Evolutionary conservation across 2,797 vertebrate genomes (phyloP), one percentile per base, ranked within the genome.

Genomic region (Scyliorhinus canicula): DNA sequence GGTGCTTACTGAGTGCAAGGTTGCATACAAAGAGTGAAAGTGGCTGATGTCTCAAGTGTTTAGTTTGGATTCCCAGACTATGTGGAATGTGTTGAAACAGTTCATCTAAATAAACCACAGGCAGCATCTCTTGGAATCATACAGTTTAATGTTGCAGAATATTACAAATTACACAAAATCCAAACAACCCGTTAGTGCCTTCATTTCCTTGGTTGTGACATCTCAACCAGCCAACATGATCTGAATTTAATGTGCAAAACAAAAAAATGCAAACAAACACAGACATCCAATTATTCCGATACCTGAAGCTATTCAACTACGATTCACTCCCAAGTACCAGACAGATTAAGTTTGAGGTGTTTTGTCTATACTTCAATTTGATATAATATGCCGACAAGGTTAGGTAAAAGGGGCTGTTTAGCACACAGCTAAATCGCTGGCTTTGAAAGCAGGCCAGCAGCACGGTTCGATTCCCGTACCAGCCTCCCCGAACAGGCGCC

Each of bases 1-100:
- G 95, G 96, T 97, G 95, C 97, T 97, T 96, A 95, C 95, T 95
- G 95, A 95, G 95, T 96, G 95, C 95, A 96, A 96, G 95, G 95
- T 35, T 84, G 40, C 96, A 93, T 95, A 90, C 93, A 96, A 60
- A 95, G 95, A 96, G 95, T 44, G 95, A 96, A 95, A 96, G 95
- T 82, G 14, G 93, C 24, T 50, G 31, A 57, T 95, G 0, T 16
- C 95, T 40, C 3, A 9, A 55, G 50, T 84, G 85, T 9, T 95
- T 95, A 91, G 95, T 84, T 93, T 95, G 93, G 28, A 69, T 28
- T 93, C 63, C 67, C 40, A 52, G 93, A 69, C 28, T 31, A 50
- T 71, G 63, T 47, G 44, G 47, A 93, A 93, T 93, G 52, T 69
- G 65, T 93, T 93, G 63, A 50, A 93, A 93, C 63, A 50, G 60